These are phyloP conservation scores for Zoanthus gigantus DNA, from an alignment of 92 coral and sea anemone genomes.

Conservation along the genomic window DNA sequence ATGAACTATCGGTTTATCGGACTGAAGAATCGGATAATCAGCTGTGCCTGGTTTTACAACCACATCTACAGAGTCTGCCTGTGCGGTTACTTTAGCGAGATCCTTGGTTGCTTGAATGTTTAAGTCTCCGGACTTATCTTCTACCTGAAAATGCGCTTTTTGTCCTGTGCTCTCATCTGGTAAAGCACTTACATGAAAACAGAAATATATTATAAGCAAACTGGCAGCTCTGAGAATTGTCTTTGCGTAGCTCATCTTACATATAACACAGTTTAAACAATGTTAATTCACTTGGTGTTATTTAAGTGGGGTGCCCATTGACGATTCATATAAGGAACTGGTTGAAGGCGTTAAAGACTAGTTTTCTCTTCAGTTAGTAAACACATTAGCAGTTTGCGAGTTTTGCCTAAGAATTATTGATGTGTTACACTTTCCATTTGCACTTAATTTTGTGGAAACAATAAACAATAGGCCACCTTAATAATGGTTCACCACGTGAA, in stretches of 20 bases:
- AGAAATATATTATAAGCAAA: neutral
- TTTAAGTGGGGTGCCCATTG: neutral
- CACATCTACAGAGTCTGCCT: constrained; percentile 94
- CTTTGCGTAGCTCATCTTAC: neutral
- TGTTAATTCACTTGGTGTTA: neutral
- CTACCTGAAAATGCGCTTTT: constrained; percentile 97
- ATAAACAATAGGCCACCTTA: no score
- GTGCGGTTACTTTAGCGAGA: constrained; percentile 85
- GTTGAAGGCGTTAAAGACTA: neutral
- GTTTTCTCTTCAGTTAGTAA: neutral
- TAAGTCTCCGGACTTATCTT: constrained; percentile 97
- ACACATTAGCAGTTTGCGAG: neutral
- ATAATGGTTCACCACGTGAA: no score
- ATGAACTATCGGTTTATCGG: constrained; percentile 95
- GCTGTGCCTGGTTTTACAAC: constrained; percentile 98
- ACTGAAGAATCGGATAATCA: constrained; percentile 82
- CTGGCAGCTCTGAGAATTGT: neutral
- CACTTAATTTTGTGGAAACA: no score
- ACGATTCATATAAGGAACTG: neutral
- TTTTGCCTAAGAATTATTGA: neutral
- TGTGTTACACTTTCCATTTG: no score
- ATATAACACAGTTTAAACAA: neutral
- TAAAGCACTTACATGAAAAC: neutral
- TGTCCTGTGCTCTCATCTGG: constrained; percentile 81
- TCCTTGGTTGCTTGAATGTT: constrained; percentile 86